Conservation (phyloP, 1,140 invertebrate genomes). For the Euura lappo region DNA sequence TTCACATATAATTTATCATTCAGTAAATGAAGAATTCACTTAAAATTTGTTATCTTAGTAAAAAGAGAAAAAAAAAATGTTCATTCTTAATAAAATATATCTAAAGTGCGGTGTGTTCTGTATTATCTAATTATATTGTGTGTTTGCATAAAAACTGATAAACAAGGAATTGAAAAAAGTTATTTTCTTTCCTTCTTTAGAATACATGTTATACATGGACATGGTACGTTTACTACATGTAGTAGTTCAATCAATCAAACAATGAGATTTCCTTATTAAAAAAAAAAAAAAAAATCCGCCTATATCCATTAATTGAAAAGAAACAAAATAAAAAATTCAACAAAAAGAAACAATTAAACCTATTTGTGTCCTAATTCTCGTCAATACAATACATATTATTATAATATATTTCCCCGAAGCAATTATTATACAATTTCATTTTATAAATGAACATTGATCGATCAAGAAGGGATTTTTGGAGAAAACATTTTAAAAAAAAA, state of each 20-base stretch:
- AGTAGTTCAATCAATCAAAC: not conserved
- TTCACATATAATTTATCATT: conserved; percentile 1
- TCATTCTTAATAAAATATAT: conserved; percentile 31
- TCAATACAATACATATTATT: not conserved
- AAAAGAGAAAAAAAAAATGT: conserved; percentile 31
- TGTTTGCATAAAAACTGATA: not conserved
- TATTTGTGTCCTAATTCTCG: not conserved
- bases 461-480: not conserved
- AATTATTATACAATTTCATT: not conserved
- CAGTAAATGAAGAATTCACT: conserved; percentile 43
- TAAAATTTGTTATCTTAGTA: conserved; percentile 33
- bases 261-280: not conserved
- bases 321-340: not conserved
- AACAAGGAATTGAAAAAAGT: not conserved
- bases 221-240: not conserved
- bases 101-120: conserved; percentile 3
- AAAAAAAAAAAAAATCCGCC: too few relatives aligned
- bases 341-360: not conserved
- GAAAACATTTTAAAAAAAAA: not conserved
- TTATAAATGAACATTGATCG: not conserved
- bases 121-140: not conserved
- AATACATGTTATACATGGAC: not conserved
- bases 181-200: not conserved
- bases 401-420: not conserved
- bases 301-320: too few relatives aligned